phyloP scores from a whole-genome alignment of 2,113 vertebrate species.

The Siniperca knerii region DNA sequence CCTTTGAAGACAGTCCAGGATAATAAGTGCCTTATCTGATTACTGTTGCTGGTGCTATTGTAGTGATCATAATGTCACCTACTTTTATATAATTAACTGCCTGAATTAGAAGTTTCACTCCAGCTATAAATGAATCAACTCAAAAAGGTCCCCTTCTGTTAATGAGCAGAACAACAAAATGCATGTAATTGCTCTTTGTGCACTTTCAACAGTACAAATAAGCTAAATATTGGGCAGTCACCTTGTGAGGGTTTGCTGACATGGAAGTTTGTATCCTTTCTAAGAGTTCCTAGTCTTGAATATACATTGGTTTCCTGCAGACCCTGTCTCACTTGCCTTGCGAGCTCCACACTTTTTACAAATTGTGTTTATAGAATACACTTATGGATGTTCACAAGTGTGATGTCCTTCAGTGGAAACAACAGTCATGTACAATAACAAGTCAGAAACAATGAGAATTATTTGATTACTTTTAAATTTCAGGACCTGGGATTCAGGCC shows the following conservation, averaged over 20 bases:
- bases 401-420: constrained; percentile 1
- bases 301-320: constrained; percentile 11
- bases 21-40: not conserved
- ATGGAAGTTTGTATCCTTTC: constrained; percentile 4
- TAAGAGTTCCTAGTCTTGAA: constrained; percentile 32
- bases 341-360: not conserved
- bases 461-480: constrained; percentile 22
- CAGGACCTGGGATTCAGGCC: not conserved
- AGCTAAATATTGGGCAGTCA: constrained; percentile 40
- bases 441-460: constrained; percentile 9
- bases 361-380: constrained; percentile 11
- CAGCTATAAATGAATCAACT: not conserved
- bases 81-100: not conserved
- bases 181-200: not conserved
- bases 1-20: not conserved
- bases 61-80: not conserved
- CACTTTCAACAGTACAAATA: constrained; percentile 35
- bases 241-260: constrained; percentile 49
- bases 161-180: constrained; percentile 31
- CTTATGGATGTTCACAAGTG: not conserved
- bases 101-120: not conserved
- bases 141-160: constrained; percentile 8
- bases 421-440: not conserved
- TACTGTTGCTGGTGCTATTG: not conserved
- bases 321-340: not conserved